Base-by-base conservation (phyloP, 2,113 vertebrate species). In the Saguinus imperator region DNA sequence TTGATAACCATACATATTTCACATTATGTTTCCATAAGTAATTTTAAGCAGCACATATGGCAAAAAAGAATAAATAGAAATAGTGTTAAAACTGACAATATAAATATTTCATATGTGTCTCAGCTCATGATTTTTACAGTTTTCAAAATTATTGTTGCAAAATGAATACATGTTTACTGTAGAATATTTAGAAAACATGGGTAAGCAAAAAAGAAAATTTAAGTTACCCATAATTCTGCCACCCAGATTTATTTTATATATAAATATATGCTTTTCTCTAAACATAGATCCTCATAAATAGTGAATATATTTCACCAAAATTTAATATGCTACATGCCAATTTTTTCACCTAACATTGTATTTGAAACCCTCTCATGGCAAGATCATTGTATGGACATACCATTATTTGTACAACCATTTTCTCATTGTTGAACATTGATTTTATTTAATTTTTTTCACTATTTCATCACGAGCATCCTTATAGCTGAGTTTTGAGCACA, bases 141-240 rank as follows among this genome's bases (percentile, higher is more conserved):
- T 93, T 87, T 91, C 35, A 57, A 89, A 93, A 64, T 68, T 57
- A 57, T 25, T 73, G 68, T 85, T 91, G 23, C 55, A 94, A 94
- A 92, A 88, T 73, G 5, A 96, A 85, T n/a, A 75, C 2, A 18
- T 18, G 14, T 72, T 92, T 83, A 84, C 35, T 57, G 5, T 37
- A 77, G 27, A 94, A 90, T 86, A 80, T 37, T 89, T 93, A 40
- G 52, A 95, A 89, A 83, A 91, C 87, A 85, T 0, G 43, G 37
- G 14, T 9, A 94, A 90, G 25, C 35, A 76, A 77, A 93, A 87
- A n/a, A 40, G 10, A 20, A 91, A 93, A 73, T 81, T 94, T 87
- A 94, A 93, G 81, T 80, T 18, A 85, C 25, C 29, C 9, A n/a
- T 45, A 93, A 57, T 61, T 35, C 8, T 75, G 92, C 10, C 4